phyloP scores from a whole-genome alignment of 2,113 vertebrate genomes.

The Myotis yumanensis region DNA sequence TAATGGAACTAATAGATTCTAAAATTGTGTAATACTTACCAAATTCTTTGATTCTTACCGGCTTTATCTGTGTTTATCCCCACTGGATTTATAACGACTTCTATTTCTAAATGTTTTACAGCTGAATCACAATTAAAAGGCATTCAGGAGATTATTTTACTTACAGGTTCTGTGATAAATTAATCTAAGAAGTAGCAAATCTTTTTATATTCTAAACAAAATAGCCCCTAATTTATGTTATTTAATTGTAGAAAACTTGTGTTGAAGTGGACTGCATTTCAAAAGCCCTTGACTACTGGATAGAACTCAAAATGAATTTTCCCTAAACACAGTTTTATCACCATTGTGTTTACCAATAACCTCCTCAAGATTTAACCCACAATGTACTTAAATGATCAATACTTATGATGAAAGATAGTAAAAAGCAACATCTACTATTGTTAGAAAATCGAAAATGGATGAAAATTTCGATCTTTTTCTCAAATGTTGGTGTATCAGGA shows the following conservation, averaged over 20 bases:
- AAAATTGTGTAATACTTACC: neutral
- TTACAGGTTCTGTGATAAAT: slow-evolving; percentile 26
- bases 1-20: neutral
- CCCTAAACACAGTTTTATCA: slow-evolving; percentile 39
- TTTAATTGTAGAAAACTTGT: slow-evolving; percentile 17
- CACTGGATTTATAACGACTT: slow-evolving; percentile 24
- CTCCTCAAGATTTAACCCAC: neutral
- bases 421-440: slow-evolving; percentile 7
- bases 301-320: slow-evolving; percentile 36
- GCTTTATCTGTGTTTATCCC: neutral
- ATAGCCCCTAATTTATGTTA: slow-evolving; percentile 21
- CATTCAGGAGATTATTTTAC: neutral
- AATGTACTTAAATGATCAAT: neutral
- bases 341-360: neutral
- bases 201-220: slow-evolving; percentile 42
- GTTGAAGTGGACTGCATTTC: neutral
- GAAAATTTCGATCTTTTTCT: neutral
- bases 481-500: neutral
- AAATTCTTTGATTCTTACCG: neutral
- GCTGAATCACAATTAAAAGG: slow-evolving; percentile 49
- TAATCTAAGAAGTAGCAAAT: neutral
- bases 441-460: slow-evolving; percentile 37
- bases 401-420: neutral
- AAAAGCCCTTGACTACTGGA: slow-evolving; percentile 31
- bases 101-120: slow-evolving; percentile 25